These are phyloP conservation scores for Diaprepes abbreviatus DNA, from an alignment of 2,888 invertebrate genomes.

Conservation along the genomic window DNA sequence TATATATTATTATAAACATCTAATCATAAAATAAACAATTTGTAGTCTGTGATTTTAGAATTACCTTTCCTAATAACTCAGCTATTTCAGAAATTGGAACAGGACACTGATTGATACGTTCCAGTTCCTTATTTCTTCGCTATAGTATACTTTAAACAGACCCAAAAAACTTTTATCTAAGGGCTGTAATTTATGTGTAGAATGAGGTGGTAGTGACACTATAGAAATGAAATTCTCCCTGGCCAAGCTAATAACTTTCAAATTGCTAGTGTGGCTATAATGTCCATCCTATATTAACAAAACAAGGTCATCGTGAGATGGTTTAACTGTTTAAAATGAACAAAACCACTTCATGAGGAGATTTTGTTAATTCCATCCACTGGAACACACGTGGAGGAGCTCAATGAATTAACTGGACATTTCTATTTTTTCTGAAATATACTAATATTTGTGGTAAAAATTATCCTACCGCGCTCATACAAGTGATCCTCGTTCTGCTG, in stretches of 20 bases:
- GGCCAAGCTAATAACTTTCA: not conserved
- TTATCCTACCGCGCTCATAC: too few relatives aligned
- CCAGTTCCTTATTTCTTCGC: slow-evolving; percentile 49
- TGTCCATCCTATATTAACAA: slow-evolving; percentile 49
- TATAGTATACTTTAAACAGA: slow-evolving; percentile 54
- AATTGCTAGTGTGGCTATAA: slow-evolving; percentile 22
- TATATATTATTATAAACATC: too few relatives aligned
- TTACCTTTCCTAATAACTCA: slow-evolving; percentile 39
- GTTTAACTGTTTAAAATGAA: too few relatives aligned
- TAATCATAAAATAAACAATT: too few relatives aligned
- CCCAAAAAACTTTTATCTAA: slow-evolving; percentile 54
- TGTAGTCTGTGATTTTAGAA: slow-evolving; percentile 30
- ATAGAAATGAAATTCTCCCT: slow-evolving; percentile 56
- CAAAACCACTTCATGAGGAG: too few relatives aligned
- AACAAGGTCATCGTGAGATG: too few relatives aligned
- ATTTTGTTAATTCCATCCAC: too few relatives aligned
- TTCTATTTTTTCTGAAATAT: too few relatives aligned
- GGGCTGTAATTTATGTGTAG: slow-evolving; percentile 60
- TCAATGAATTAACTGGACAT: too few relatives aligned
- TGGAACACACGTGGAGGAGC: too few relatives aligned
- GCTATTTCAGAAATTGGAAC: slow-evolving; percentile 20
- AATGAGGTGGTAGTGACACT: slow-evolving; percentile 58
- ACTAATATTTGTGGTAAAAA: too few relatives aligned
- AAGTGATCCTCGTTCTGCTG: too few relatives aligned
- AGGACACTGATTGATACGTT: slow-evolving; percentile 2